These are phyloP conservation scores for Siderastrea radians DNA, from an alignment of 92 coral and sea anemone species.

Conservation along the genomic window DNA sequence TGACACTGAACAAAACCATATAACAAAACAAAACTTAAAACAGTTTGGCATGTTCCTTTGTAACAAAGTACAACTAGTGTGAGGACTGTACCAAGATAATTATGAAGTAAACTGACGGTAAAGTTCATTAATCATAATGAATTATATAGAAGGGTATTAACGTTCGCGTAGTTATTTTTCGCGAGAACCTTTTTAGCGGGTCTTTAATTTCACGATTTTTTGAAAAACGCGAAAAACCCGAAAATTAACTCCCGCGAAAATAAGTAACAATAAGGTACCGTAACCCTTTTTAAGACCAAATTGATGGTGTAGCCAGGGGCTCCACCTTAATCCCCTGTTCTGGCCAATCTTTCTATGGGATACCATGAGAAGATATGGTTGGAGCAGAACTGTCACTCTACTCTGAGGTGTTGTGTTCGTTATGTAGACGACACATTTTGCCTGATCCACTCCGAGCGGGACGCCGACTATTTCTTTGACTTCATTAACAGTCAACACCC, in stretches of 20 bases:
- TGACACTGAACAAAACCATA: conserved; percentile 1
- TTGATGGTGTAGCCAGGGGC: conserved; percentile 26
- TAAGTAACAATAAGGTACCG: too few relatives aligned
- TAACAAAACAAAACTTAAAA: neutral
- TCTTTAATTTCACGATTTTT: too few relatives aligned
- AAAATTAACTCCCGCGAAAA: too few relatives aligned
- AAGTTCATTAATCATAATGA: too few relatives aligned
- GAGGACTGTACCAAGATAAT: too few relatives aligned
- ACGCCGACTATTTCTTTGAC: neutral
- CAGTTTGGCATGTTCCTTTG: neutral
- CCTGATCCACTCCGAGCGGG: conserved; percentile 9
- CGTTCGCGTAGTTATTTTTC: too few relatives aligned
- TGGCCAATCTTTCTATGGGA: conserved; percentile 35
- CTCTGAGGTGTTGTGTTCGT: neutral
- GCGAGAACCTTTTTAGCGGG: too few relatives aligned
- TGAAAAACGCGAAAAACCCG: too few relatives aligned
- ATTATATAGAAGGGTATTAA: too few relatives aligned
- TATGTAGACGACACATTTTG: conserved; percentile 28
- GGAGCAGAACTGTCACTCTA: neutral
- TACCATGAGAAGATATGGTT: conserved; percentile 41
- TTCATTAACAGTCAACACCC: conserved; percentile 6
- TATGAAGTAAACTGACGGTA: too few relatives aligned
- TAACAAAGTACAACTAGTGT: neutral
- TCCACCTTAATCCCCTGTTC: conserved; percentile 15
- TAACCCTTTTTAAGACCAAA: conserved; percentile 7